Evolutionary conservation across 1,140 invertebrate species (phyloP), one percentile per base, ranked within the genome.

Genomic region (Teleopsis dalmanni): DNA sequence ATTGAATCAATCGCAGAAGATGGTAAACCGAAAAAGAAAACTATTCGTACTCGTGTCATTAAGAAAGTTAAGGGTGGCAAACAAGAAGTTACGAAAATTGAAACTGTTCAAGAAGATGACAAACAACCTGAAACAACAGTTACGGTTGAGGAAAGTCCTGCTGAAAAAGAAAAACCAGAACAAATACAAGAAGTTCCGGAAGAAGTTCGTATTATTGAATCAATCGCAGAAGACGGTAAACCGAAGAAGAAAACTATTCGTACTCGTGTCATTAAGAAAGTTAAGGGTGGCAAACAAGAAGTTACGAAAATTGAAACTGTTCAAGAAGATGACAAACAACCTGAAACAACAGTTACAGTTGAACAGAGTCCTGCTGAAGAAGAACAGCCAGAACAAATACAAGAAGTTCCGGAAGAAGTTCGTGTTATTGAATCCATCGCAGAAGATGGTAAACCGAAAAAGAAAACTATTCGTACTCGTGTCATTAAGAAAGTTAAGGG

Each of bases 151-250:
- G 48, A 62, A 60, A 34, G 11, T 14, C 43, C 43, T 25, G 21
- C 47, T 22, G 50, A 51, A n/a, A n/a, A n/a, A 34, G 43, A 42
- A 34, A 26, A 50, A 11, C 23, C 45, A 16, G 41, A 51, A 41
- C 43, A 40, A 33, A 21, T 53, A 2, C 6, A 38, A 19, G 49
- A 51, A 31, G 25, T 51, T 34, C 57, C 59, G 8, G 53, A 62
- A 26, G 71, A 75, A 56, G 54, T 62, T 4, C 57, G 59, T 19
- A 63, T 73, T 36, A 54, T 65, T 40, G 59, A 65, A 45, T 54
- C 57, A 11, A 52, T 50, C 4, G 56, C 62, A 8, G 51, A 59
- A 51, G 58, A 62, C 19, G 58, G 64, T 36, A 55, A 54, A 43
- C 53, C 55, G 0, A 53, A 49, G 42, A 54, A 56, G 19, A 58